These are phyloP conservation scores for Argyresthia albistria DNA, from an alignment of 2,888 invertebrate species.

Conservation along the genomic window DNA sequence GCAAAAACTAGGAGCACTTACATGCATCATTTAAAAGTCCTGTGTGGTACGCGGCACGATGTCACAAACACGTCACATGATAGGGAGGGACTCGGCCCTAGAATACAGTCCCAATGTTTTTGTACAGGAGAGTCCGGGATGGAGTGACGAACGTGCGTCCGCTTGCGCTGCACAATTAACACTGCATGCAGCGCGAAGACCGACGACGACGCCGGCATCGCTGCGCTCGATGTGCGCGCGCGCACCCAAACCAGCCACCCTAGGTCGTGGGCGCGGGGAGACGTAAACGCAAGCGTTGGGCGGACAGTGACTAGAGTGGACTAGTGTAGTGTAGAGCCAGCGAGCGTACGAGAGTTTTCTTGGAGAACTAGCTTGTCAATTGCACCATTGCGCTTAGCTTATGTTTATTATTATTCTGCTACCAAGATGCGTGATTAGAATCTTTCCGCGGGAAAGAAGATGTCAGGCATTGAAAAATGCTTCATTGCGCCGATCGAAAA, in stretches of 20 bases:
- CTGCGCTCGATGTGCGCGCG: neutral
- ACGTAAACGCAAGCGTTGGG: neutral
- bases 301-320: neutral
- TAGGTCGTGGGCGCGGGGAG: neutral
- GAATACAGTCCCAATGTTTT: slow-evolving; percentile 28
- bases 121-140: slow-evolving; percentile 18
- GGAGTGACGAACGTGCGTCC: slow-evolving; percentile 15
- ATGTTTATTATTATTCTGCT: neutral
- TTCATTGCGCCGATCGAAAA: neutral
- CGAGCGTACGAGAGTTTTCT: no score
- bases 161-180: slow-evolving; percentile 15
- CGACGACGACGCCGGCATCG: slow-evolving; percentile 10
- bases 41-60: slow-evolving; percentile 22
- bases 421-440: neutral
- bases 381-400: neutral
- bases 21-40: slow-evolving; percentile 52
- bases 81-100: slow-evolving; percentile 28
- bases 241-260: neutral
- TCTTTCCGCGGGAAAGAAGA: neutral
- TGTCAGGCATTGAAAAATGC: slow-evolving; percentile 1
- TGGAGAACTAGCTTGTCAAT: neutral
- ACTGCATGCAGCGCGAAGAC: slow-evolving; percentile 12
- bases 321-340: neutral
- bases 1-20: slow-evolving; percentile 29
- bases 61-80: slow-evolving; percentile 51